These are phyloP conservation scores for Daphoenositta chrysoptera DNA, from an alignment of 2,113 vertebrate species.

Conservation along the genomic window DNA sequence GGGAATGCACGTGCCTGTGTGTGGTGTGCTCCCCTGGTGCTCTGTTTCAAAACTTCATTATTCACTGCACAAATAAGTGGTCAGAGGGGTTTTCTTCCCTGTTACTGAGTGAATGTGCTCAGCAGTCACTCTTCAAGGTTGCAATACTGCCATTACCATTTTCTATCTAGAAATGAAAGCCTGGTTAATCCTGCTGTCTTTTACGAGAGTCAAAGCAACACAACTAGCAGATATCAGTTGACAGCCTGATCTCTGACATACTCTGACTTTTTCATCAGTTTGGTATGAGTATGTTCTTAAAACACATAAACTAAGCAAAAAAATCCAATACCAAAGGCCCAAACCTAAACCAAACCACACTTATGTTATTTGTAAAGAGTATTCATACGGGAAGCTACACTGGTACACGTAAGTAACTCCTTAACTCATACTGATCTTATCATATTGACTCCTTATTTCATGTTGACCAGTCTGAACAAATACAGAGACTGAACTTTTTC, in stretches of 20 bases:
- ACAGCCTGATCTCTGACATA: background rate
- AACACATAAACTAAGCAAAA: background rate
- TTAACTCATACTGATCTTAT: background rate
- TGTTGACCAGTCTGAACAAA: background rate
- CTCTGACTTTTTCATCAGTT: background rate
- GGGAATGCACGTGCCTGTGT: background rate
- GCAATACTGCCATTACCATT: background rate
- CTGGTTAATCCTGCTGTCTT: background rate
- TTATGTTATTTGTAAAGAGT: background rate
- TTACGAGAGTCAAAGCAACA: background rate
- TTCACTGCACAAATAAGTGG: background rate
- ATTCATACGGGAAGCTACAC: background rate
- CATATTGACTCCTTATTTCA: background rate
- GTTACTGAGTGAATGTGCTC: background rate
- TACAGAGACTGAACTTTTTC: background rate
- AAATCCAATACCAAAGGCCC: background rate
- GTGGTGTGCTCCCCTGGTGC: background rate
- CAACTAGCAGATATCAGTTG: background rate
- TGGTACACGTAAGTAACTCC: background rate
- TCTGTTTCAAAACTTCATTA: background rate
- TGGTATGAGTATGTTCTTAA: background rate
- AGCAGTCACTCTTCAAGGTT: background rate
- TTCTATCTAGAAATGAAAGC: background rate
- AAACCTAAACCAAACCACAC: background rate
- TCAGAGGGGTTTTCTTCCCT: background rate